Percentiles rank a stretch among this genome's conserved stretches.
Conservation (phyloP, 2,113 vertebrate genomes). For the Phrynosoma platyrhinos region DNA sequence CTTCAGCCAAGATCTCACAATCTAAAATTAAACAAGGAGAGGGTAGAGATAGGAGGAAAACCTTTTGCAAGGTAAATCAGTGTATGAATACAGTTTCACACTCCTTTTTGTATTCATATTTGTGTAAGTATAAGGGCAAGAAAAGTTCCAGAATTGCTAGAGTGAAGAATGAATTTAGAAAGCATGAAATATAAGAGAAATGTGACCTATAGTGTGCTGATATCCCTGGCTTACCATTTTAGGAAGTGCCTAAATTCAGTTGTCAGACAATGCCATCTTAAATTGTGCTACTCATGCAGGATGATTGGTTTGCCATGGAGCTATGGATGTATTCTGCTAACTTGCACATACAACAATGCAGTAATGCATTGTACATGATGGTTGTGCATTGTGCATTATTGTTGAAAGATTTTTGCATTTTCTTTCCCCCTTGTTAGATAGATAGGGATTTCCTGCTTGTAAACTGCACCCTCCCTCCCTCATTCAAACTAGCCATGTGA, state of each 20-base stretch:
- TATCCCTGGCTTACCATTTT: neutral
- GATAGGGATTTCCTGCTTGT: no score
- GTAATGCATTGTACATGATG: no score
- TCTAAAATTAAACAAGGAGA: slow-evolving; percentile 24
- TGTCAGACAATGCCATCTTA: no score
- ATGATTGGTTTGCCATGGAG: no score
- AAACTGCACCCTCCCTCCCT: no score
- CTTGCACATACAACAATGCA: no score
- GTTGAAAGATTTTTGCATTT: no score
- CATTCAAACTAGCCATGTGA: no score
- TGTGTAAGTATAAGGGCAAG: neutral
- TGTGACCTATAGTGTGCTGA: neutral
- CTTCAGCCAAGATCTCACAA: neutral
- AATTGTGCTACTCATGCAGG: no score
- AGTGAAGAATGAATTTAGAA: neutral
- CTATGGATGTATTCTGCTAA: no score
- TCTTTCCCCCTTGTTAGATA: no score
- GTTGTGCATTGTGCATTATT: no score
- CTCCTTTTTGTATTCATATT: neutral
- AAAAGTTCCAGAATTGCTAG: neutral
- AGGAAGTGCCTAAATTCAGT: neutral
- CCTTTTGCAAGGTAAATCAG: neutral
- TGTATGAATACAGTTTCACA: neutral
- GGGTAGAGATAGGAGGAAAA: neutral
- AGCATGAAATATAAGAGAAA: neutral